These are phyloP conservation scores for Gymnogyps californianus DNA, from an alignment of 2,113 vertebrate species.

Conservation along the genomic window DNA sequence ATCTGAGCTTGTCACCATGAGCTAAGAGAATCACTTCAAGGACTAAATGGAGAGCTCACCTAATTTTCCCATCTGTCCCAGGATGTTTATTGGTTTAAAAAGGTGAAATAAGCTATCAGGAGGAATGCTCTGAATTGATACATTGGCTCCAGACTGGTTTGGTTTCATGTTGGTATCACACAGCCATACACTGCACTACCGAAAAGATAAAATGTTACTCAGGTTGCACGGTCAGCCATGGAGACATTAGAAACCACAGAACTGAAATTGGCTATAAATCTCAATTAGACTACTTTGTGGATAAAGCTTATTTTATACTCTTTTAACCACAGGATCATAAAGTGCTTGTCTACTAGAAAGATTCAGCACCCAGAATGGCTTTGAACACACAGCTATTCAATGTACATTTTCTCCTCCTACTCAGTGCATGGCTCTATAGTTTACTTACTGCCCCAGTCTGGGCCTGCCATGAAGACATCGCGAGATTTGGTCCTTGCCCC, in stretches of 20 bases:
- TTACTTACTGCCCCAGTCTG: neutral
- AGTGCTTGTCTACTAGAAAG: neutral
- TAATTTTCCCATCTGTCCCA: constrained; percentile 65
- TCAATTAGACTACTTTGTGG: neutral
- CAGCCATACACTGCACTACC: neutral
- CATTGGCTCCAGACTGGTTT: neutral
- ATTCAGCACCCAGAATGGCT: neutral
- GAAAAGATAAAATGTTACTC: neutral
- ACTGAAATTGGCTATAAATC: neutral
- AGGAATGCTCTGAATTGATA: neutral
- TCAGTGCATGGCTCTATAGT: neutral
- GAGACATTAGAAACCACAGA: neutral
- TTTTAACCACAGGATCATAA: neutral
- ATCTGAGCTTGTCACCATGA: constrained; percentile 56
- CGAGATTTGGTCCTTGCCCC: neutral
- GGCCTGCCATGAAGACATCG: neutral
- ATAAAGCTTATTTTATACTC: neutral
- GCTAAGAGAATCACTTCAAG: constrained; percentile 56
- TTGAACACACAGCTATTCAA: neutral
- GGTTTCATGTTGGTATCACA: neutral
- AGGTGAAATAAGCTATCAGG: constrained; percentile 19
- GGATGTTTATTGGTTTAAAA: constrained; percentile 41
- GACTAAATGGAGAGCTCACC: constrained; percentile 56
- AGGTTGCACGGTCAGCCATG: neutral
- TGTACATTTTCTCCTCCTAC: neutral